Conservation (phyloP, 2,113 vertebrate genomes). For the Willisornis vidua region DNA sequence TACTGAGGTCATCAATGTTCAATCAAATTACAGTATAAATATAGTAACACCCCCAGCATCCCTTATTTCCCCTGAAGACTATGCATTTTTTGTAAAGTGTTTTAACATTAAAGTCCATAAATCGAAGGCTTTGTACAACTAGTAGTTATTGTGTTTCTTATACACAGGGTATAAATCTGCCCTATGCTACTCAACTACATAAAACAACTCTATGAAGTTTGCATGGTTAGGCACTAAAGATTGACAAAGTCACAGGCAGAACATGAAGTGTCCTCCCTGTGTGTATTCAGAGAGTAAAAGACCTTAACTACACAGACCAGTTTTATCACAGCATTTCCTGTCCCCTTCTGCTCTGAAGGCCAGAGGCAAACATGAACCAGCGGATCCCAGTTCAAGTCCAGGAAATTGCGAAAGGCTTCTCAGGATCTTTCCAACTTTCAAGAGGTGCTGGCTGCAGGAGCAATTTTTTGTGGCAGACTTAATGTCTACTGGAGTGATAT, state of each 20-base stretch:
- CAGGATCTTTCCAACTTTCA: background rate
- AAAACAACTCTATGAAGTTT: background rate
- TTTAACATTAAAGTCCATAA: background rate
- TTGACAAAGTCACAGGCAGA: background rate
- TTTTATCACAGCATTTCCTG: background rate
- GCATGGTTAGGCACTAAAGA: conserved; percentile 27
- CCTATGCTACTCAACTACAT: background rate
- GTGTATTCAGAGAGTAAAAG: fast-evolving
- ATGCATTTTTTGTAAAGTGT: background rate
- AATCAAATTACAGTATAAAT: background rate
- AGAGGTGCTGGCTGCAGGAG: background rate
- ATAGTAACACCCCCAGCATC: background rate
- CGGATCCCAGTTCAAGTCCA: background rate
- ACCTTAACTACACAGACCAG: background rate
- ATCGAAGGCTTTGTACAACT: background rate
- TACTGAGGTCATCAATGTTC: background rate
- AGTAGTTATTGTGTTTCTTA: background rate
- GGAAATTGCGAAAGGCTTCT: background rate
- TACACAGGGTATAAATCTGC: background rate
- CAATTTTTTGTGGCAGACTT: background rate
- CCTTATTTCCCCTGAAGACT: background rate
- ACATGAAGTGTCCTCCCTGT: background rate
- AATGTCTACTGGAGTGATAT: background rate
- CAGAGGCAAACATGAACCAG: background rate
- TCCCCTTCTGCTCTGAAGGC: background rate